These are phyloP conservation scores for Protonemura montana DNA, from an alignment of 2,888 invertebrate genomes.

Conservation along the genomic window DNA sequence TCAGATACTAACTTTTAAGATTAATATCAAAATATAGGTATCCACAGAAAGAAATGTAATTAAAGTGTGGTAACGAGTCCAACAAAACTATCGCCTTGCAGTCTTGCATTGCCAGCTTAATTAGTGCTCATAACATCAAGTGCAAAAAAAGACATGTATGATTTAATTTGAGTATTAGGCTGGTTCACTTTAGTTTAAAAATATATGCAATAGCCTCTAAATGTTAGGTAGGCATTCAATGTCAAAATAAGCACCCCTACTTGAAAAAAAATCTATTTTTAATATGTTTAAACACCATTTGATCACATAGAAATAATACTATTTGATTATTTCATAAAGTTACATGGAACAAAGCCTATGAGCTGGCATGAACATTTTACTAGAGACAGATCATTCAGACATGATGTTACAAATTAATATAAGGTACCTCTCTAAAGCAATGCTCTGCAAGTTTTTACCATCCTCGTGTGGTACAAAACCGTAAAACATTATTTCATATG, in stretches of 20 bases:
- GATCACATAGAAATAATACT: background rate
- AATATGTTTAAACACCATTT: conserved; percentile 4
- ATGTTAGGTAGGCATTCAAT: conserved; percentile 7
- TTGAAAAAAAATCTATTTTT: background rate
- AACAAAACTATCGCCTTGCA: conserved; percentile 12
- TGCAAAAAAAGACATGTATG: conserved; percentile 2
- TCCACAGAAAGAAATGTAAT: background rate
- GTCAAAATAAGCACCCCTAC: background rate
- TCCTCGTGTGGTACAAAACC: background rate
- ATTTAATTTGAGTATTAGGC: background rate
- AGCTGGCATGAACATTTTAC: background rate
- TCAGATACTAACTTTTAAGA: conserved; percentile 3
- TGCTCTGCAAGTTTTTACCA: background rate
- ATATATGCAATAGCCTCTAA: background rate
- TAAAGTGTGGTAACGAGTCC: background rate
- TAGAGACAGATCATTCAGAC: background rate
- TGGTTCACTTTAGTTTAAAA: background rate
- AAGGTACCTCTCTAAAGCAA: background rate
- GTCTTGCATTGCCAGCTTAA: background rate
- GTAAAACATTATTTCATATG: background rate
- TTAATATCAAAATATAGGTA: conserved; percentile 12
- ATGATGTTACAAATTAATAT: background rate
- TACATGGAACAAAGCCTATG: background rate
- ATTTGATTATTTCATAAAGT: background rate
- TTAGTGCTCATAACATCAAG: background rate